These are phyloP conservation scores for Lasiurus borealis DNA, from an alignment of 2,113 vertebrate species.

Conservation along the genomic window DNA sequence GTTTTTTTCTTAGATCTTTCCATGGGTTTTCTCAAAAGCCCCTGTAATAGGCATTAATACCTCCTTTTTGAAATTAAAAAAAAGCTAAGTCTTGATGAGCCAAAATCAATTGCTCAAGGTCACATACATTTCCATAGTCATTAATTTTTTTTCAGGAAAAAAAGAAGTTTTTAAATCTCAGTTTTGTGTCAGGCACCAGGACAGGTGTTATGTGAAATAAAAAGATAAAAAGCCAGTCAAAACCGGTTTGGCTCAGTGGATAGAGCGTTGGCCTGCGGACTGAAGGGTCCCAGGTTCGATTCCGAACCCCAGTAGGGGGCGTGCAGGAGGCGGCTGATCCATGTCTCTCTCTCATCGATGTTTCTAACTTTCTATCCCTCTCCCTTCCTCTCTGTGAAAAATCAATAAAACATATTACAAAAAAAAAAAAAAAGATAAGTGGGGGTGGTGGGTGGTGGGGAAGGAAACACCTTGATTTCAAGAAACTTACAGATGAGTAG, in stretches of 20 bases:
- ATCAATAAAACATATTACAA: too few species aligned
- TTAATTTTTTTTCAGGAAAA: neutral
- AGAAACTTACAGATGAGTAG: neutral
- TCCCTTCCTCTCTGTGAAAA: too few species aligned
- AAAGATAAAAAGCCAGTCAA: slow-evolving; percentile 1
- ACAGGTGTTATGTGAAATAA: neutral
- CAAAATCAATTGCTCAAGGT: slow-evolving; percentile 30
- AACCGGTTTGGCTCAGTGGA: too few species aligned
- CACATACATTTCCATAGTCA: neutral
- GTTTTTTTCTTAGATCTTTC: neutral
- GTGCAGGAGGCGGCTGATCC: too few species aligned
- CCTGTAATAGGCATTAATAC: neutral
- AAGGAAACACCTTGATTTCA: neutral
- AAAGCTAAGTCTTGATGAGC: neutral
- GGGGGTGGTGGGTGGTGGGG: neutral
- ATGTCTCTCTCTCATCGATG: too few species aligned
- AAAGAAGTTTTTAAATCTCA: neutral
- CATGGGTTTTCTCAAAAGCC: slow-evolving; percentile 16
- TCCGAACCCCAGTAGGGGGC: too few species aligned
- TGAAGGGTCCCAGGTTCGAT: too few species aligned
- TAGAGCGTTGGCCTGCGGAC: too few species aligned
- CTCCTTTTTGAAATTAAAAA: slow-evolving; percentile 42
- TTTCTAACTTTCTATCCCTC: too few species aligned
- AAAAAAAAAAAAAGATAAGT: too few species aligned
- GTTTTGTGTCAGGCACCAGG: neutral